Evolutionary conservation across 2,113 vertebrate species (phyloP).

Genomic region (Ptilorrhoa leucosticta): DNA sequence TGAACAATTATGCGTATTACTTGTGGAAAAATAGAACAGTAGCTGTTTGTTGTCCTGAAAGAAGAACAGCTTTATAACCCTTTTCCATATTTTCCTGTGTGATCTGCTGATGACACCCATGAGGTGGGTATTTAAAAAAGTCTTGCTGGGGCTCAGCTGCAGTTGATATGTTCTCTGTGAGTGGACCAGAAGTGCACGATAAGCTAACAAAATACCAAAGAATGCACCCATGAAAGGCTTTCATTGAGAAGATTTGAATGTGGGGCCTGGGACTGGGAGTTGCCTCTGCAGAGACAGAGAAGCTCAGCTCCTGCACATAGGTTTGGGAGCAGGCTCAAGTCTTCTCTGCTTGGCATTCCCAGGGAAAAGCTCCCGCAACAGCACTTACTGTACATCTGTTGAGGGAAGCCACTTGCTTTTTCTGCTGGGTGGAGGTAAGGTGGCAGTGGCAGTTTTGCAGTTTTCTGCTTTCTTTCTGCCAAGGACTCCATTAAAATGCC

Average conservation of each 20-base stretch:
- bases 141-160: neutral
- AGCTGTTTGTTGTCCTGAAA: neutral
- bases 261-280: neutral
- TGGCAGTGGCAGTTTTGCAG: neutral
- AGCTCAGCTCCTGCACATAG: neutral
- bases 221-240: neutral
- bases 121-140: neutral
- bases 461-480: neutral
- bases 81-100: neutral
- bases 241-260: neutral
- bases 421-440: neutral
- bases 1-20: neutral
- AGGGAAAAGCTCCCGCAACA: neutral
- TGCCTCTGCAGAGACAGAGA: neutral
- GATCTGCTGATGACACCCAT: constrained; percentile 1
- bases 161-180: neutral
- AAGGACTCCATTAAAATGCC: neutral
- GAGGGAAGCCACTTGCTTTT: neutral
- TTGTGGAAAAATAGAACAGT: neutral
- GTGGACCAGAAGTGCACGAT: neutral
- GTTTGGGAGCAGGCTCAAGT: neutral
- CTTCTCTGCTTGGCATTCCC: neutral
- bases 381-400: neutral
- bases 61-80: neutral
- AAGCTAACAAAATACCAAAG: neutral